Evolutionary conservation across 2,888 invertebrate genomes (phyloP).

Genomic region (Hesperia comma): DNA sequence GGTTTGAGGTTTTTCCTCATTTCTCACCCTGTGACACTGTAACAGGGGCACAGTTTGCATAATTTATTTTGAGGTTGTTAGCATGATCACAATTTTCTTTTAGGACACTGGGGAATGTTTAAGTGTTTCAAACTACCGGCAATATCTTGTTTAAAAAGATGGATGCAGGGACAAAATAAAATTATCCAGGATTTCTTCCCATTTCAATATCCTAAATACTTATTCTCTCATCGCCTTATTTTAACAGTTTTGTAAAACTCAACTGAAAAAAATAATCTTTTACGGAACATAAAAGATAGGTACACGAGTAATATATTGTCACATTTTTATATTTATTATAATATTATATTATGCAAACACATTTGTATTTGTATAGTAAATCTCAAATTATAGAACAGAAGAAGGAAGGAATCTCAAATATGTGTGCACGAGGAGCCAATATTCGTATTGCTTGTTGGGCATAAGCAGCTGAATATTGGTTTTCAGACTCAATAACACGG

Average conservation of each 20-base stretch:
- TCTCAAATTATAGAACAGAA: background rate
- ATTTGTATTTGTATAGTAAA: background rate
- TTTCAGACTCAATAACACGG: constrained; percentile 31
- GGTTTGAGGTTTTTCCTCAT: constrained; percentile 21
- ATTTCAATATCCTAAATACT: too few relatives aligned
- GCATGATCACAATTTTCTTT: constrained; percentile 5
- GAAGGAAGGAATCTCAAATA: constrained; percentile 4
- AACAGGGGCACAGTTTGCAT: constrained; percentile 12
- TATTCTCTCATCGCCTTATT: too few relatives aligned
- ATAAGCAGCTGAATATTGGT: constrained; percentile 30
- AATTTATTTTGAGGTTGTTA: constrained; percentile 13
- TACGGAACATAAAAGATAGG: too few relatives aligned
- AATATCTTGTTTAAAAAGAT: too few relatives aligned
- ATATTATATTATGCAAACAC: background rate
- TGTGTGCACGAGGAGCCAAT: constrained; percentile 24
- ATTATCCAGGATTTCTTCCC: too few relatives aligned
- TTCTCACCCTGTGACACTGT: constrained; percentile 16
- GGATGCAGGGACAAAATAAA: too few relatives aligned
- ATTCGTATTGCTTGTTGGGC: constrained; percentile 28
- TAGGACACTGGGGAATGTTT: background rate
- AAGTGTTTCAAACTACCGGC: too few relatives aligned
- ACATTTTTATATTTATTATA: too few relatives aligned
- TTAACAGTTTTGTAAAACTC: too few relatives aligned
- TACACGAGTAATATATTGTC: too few relatives aligned
- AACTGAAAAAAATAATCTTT: too few relatives aligned